Evolutionary conservation across 2,113 vertebrate species (phyloP).

Genomic region (Rhabdornis inornatus): DNA sequence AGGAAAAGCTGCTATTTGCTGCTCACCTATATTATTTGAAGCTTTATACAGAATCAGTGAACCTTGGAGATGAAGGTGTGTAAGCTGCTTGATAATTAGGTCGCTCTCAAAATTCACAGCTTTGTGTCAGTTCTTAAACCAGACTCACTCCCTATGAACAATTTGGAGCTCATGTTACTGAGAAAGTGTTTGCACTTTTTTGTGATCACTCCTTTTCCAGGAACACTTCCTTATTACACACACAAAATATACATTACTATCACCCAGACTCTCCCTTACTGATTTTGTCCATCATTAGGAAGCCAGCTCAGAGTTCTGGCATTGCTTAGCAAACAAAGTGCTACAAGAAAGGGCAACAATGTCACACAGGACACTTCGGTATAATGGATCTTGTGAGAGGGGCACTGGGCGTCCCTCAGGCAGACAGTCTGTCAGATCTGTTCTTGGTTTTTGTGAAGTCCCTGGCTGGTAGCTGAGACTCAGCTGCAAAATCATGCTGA

Average conservation of each 20-base stretch:
- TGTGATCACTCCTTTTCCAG: neutral
- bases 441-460: neutral
- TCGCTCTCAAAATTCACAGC: neutral
- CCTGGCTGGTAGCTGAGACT: neutral
- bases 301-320: neutral
- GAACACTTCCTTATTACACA: neutral
- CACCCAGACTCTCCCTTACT: neutral
- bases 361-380: neutral
- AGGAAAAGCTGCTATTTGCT: neutral
- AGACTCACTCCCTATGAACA: neutral
- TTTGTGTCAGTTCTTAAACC: neutral
- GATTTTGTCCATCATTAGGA: neutral
- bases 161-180: neutral
- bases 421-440: neutral
- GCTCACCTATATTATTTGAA: neutral
- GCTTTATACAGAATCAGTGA: neutral
- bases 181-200: neutral
- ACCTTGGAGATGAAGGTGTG: neutral
- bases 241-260: accelerated
- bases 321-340: neutral
- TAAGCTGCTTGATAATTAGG: neutral
- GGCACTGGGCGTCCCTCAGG: neutral
- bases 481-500: neutral
- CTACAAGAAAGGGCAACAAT: neutral
- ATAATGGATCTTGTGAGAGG: neutral